These are phyloP conservation scores for Crocodylus rhombifer DNA, from an alignment of 2,797 vertebrate species.

Conservation along the genomic window DNA sequence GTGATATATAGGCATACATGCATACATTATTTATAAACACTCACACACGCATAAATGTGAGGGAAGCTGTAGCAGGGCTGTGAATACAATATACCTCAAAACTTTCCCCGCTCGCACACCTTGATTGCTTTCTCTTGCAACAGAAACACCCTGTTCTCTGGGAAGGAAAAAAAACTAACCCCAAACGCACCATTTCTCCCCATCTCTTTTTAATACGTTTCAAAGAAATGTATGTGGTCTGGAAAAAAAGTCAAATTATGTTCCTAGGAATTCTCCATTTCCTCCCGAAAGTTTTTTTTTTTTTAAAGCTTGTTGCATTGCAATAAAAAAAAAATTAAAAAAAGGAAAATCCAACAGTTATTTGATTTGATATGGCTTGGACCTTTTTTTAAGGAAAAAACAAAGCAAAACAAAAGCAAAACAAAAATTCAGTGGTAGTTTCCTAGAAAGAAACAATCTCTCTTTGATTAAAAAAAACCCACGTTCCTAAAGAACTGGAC, in stretches of 20 bases:
- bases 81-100: slow-evolving; percentile 32
- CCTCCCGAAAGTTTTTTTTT: not conserved
- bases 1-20: fast-evolving
- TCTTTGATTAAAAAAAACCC: not conserved
- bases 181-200: not conserved
- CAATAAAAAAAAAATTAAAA: not conserved
- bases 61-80: not conserved
- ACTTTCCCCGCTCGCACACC: not conserved
- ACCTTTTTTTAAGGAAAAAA: not conserved
- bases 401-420: not conserved
- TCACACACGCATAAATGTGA: fast-evolving
- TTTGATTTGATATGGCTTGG: not conserved
- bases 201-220: not conserved
- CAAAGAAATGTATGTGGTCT: not conserved
- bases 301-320: not conserved
- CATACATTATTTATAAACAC: fast-evolving
- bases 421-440: not conserved
- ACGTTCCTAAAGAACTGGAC: not conserved
- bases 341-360: not conserved
- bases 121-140: not conserved
- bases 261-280: not conserved
- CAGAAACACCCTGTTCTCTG: not conserved
- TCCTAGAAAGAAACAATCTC: not conserved
- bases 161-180: no score
- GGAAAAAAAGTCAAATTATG: not conserved